Conservation (phyloP, 1,140 invertebrate species). For the Pseudomyrmex cubaensis region DNA sequence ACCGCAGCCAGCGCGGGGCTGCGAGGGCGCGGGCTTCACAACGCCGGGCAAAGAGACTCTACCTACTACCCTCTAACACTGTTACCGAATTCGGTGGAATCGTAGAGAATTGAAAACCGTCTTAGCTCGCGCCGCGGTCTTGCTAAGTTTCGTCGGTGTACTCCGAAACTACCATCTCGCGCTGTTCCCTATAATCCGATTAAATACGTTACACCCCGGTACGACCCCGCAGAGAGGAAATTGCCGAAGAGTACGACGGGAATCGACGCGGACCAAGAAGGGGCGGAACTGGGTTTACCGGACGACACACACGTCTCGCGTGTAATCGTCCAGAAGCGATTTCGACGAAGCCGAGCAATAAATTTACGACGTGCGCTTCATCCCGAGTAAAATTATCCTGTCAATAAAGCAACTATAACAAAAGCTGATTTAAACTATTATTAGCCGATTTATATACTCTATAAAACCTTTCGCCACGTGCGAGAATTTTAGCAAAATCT, state of each 20-base stretch:
- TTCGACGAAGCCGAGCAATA: slow-evolving; percentile 24
- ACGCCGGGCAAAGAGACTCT: slow-evolving; percentile 66
- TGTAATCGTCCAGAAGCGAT: slow-evolving; percentile 53
- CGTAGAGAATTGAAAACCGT: slow-evolving; percentile 85
- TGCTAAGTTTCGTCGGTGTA: slow-evolving; percentile 39
- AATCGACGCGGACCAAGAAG: slow-evolving; percentile 14
- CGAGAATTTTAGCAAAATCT: background rate
- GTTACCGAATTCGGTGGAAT: slow-evolving; percentile 84
- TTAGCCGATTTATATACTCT: background rate
- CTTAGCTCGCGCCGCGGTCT: slow-evolving; percentile 66
- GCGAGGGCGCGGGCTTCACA: slow-evolving; percentile 55
- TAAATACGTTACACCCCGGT: slow-evolving; percentile 47
- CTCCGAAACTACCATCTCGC: slow-evolving; percentile 36
- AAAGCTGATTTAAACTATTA: background rate
- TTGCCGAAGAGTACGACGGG: slow-evolving; percentile 20
- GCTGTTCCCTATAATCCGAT: slow-evolving; percentile 64
- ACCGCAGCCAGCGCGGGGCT: slow-evolving; percentile 50
- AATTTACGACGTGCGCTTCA: slow-evolving; percentile 26
- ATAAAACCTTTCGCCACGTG: background rate
- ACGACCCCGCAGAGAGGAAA: slow-evolving; percentile 39
- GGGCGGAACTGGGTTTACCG: slow-evolving; percentile 54
- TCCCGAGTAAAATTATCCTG: slow-evolving; percentile 6
- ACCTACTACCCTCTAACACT: slow-evolving; percentile 76
- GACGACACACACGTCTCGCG: slow-evolving; percentile 31
- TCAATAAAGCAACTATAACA: slow-evolving; percentile 29